Evolutionary conservation across 2,888 invertebrate genomes (phyloP).

Genomic region (Cistogaster globosa): DNA sequence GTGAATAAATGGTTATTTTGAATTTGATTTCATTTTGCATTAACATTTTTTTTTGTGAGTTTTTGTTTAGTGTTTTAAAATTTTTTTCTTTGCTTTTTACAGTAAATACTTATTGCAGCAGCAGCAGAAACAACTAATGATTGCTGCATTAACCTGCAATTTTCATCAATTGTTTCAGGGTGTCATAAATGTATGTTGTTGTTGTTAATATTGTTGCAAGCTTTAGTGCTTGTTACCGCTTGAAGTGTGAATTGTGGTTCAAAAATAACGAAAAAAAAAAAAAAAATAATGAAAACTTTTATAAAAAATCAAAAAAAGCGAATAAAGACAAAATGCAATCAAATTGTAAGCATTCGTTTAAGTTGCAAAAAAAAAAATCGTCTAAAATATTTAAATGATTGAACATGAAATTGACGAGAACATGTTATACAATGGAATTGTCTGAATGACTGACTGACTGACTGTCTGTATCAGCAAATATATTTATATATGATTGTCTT

Average conservation of each 20-base stretch:
- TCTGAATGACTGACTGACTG: conserved; percentile 21
- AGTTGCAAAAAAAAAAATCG: conserved; percentile 36
- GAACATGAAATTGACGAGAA: conserved; percentile 65
- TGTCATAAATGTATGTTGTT: conserved; percentile 68
- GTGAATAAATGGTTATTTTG: conserved; percentile 46
- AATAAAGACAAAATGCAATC: conserved; percentile 7
- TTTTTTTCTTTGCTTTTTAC: background rate
- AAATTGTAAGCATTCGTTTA: conserved; percentile 45
- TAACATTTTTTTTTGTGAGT: conserved; percentile 29
- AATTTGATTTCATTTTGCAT: conserved; percentile 43
- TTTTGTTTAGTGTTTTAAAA: conserved; percentile 19
- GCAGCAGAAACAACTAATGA: conserved; percentile 49
- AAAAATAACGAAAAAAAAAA: conserved; percentile 1
- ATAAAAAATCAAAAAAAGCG: background rate
- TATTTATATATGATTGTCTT: conserved; percentile 6
- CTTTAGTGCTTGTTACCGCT: conserved; percentile 62
- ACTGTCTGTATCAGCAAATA: background rate
- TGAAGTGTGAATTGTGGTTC: conserved; percentile 64
- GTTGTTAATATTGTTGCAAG: conserved; percentile 37
- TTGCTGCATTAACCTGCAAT: conserved; percentile 68
- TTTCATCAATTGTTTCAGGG: conserved; percentile 67
- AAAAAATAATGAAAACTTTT: background rate
- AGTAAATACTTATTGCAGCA: conserved; percentile 38
- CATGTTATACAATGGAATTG: conserved; percentile 37
- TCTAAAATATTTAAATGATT: conserved; percentile 67